These are phyloP conservation scores for Sisyra terminalis DNA, from an alignment of 2,888 invertebrate species.

Conservation along the genomic window DNA sequence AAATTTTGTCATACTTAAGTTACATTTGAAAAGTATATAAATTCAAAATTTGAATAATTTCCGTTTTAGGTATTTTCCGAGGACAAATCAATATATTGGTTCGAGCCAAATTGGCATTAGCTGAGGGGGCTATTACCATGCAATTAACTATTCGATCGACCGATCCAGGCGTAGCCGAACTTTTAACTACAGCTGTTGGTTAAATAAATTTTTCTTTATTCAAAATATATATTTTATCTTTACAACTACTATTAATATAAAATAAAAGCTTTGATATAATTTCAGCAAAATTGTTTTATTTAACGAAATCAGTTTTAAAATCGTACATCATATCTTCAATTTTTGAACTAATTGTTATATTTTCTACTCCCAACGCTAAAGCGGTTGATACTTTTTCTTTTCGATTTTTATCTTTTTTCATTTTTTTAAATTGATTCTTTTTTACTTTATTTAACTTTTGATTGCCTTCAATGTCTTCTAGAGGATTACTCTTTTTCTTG, in stretches of 20 bases:
- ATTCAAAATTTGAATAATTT: not conserved
- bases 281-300: slow-evolving; percentile 11
- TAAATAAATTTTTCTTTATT: slow-evolving; percentile 25
- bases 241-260: not conserved
- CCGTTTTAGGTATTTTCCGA: slow-evolving; percentile 56
- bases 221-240: not conserved
- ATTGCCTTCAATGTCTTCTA: slow-evolving; percentile 55
- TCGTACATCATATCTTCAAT: slow-evolving; percentile 39
- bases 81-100: slow-evolving; percentile 83
- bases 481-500: slow-evolving; percentile 31
- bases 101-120: slow-evolving; percentile 65
- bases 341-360: slow-evolving; percentile 29
- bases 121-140: slow-evolving; percentile 77
- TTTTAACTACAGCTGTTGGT: slow-evolving; percentile 74
- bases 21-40: not conserved
- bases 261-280: not conserved
- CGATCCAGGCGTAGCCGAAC: slow-evolving; percentile 69
- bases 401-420: slow-evolving; percentile 37
- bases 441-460: slow-evolving; percentile 38
- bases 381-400: slow-evolving; percentile 45
- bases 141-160: slow-evolving; percentile 79
- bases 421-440: slow-evolving; percentile 48
- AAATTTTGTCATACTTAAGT: no score
- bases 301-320: slow-evolving; percentile 40
- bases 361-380: slow-evolving; percentile 47